Evolutionary conservation across 2,888 invertebrate species (phyloP), one percentile per base, ranked within the genome.

Genomic region (Acanthacorydalis orientalis): DNA sequence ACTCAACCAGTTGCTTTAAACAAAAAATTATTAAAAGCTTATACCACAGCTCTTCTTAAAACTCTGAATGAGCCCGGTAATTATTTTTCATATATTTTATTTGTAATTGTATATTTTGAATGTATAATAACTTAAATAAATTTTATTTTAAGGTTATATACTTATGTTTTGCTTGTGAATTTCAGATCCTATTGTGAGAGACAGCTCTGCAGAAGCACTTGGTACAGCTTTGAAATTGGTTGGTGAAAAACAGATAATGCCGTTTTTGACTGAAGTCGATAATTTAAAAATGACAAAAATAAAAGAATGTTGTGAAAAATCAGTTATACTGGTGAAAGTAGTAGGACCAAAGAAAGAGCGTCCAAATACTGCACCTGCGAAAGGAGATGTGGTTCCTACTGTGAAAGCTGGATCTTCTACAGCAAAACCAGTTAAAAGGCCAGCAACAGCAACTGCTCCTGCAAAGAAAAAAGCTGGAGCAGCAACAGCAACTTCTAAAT

Each of bases 141-240:
- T n/a, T n/a, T n/a, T n/a, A n/a, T n/a, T n/a, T n/a, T n/a, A n/a
- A n/a, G n/a, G n/a, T n/a, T n/a, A n/a, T n/a, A n/a, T n/a, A n/a
- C n/a, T n/a, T n/a, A 23, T 23, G 23, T 23, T 23, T 4, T 23
- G n/a, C 23, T 4, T 23, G 6, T 23, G 6, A 23, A 23, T 76
- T 64, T 60, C 73, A 69, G 93, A 96, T 69, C 89, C 90, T 0
- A 75, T 76, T 1, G 97, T 97, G 0, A 74, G 97, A 57, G 97
- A 98, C 60, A 83, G 85, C 49, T 83, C 93, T 0, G 90, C 90
- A 0, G 88, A 91, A 61, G 95, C 96, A 0, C 65, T 98, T 12
- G 98, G 97, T 9, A 93, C 92, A 0, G 80, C 91, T 1, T 83
- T 92, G 70, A 95, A 93, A 65, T 75, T 95, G 4, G 85, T 96